Base-by-base conservation (phyloP, 2,888 invertebrate species). In the Argyra leucocephala region DNA sequence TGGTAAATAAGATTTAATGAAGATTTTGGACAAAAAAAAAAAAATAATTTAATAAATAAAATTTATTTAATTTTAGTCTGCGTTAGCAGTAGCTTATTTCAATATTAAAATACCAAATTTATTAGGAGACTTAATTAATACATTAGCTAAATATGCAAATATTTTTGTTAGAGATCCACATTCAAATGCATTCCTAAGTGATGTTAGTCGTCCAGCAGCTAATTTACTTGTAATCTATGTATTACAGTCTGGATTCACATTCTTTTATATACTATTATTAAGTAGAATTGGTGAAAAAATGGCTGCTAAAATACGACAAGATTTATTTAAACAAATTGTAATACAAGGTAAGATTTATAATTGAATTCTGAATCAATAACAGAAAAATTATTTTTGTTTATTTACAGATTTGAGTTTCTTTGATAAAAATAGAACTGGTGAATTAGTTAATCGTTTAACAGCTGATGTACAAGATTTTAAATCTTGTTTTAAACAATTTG, bases 381-480 rank as follows among this genome's bases (percentile, higher is more conserved):
- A 9, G 37, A n/a, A n/a, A 37, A 37, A 15, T 10, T 37, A 37
- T 15, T 31, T 10, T 37, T 37, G 26, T 26, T 26, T 26, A 31
- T 18, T 48, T 48, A 18, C 18, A 48, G 93, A 97, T 72, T 87
- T 96, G 74, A 83, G 86, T 10, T 97, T 97, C 79, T 97, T 94
- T 78, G 96, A 97, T 78, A 82, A 84, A 71, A 90, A 93, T 76
- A 86, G 93, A 73, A 94, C 94, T 0, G 96, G 96, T 0, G 96
- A 96, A 79, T 84, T 97, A 61, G 86, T 96, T 10, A 94, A 93
- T 77, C 88, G 94, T 72, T 81, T 97, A 68, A 96, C 96, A 26
- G 86, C 90, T 61, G 97, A 98, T 80, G 88, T 97, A 10, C 96
- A 98, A 77, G 96, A 97, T 75, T 97, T 98, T 77, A 98, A 98